Conservation (phyloP, 2,888 invertebrate species). For the Oxyteleia sp. region DNA sequence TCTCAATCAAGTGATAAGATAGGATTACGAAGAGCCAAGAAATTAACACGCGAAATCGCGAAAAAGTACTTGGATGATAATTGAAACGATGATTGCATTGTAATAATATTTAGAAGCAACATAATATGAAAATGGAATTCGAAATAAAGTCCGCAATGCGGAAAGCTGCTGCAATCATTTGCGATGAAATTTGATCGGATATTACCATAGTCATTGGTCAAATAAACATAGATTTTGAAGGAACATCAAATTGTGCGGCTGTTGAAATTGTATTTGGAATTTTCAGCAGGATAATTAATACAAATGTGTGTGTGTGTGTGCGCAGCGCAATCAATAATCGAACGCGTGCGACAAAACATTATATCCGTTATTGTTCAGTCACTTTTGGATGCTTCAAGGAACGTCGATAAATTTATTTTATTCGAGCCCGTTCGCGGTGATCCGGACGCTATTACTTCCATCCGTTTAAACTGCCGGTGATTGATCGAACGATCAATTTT, state of each 20-base stretch:
- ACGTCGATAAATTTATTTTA: slow-evolving; percentile 48
- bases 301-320: slow-evolving; percentile 2
- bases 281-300: slow-evolving; percentile 48
- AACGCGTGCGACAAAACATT: slow-evolving; percentile 43
- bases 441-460: slow-evolving; percentile 32
- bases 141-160: slow-evolving; percentile 31
- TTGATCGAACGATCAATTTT: slow-evolving; percentile 3
- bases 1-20: neutral
- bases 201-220: slow-evolving; percentile 27
- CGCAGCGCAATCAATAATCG: slow-evolving; percentile 38
- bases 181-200: slow-evolving; percentile 41
- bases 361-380: slow-evolving; percentile 44
- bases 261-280: slow-evolving; percentile 37
- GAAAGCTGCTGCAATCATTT: slow-evolving; percentile 29
- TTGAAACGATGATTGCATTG: slow-evolving; percentile 28
- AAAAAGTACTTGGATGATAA: slow-evolving; percentile 1
- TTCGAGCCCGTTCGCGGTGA: slow-evolving; percentile 30
- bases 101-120: slow-evolving; percentile 27
- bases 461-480: slow-evolving; percentile 29
- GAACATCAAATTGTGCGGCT: slow-evolving; percentile 31
- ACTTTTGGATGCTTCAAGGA: slow-evolving; percentile 38
- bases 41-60: neutral
- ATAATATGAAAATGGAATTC: slow-evolving; percentile 25
- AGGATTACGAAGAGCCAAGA: neutral
- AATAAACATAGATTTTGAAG: slow-evolving; percentile 50